Base-by-base conservation (phyloP, 1,140 invertebrate species). In the Drosophila yakuba region DNA sequence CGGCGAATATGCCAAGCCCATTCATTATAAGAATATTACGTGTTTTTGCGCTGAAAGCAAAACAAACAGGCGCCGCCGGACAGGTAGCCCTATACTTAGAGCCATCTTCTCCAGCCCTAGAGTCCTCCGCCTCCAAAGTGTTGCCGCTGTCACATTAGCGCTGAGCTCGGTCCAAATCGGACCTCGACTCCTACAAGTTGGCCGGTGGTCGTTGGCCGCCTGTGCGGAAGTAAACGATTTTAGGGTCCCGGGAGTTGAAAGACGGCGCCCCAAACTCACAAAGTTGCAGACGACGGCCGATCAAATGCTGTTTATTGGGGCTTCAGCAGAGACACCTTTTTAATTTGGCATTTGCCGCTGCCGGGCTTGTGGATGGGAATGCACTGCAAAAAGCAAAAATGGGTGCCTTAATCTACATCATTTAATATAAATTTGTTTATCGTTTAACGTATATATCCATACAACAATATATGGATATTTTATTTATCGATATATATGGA, bases 11-110 rank as follows among this genome's bases (percentile, higher is more conserved):
- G 41, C 66, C 43, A 56, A 41, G 51, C 56, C 71, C 83, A 54
- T 83, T 88, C 83, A 83, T 86, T 86, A 86, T 86, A 86, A 86
- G 83, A 80, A 77, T 88, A 86, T 86, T 88, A 86, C 75, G 83
- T 88, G 83, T 88, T 88, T 86, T 74, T 57, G 64, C 54, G 75
- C 59, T 73, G 52, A 79, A 73, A 78, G 75, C 78, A 74, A 86
- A 86, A 88, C 83, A 86, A 86, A 88, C 78, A 86, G 83, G 68
- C 83, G 67, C 83, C 83, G 83, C 78, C 63, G 51, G 17, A 60
- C 69, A 63, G 80, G 74, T 77, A 83, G 71, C 38, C 68, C 59
- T 74, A 45, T 61, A 54, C 35, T 71, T 76, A 51, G 54, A 54
- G 36, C 43, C 45, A 62, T 36, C 41, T 39, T 15, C 35, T 32